Base-by-base conservation (phyloP, 2,113 vertebrate species). In the Malurus melanocephalus region DNA sequence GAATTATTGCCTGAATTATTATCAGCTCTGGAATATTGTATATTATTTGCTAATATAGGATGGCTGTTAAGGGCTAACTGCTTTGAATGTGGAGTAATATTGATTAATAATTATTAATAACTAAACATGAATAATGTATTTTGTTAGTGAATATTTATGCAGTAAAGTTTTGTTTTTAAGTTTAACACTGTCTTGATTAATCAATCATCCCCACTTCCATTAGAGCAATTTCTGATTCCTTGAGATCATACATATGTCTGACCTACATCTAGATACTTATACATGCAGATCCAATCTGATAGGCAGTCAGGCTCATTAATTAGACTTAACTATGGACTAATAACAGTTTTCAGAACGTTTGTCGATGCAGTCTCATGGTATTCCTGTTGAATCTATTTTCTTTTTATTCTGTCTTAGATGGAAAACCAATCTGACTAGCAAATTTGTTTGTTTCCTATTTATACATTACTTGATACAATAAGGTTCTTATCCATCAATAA, bases 131-230 rank as follows among this genome's bases (percentile, higher is more conserved):
- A 7, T 20, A 80, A 75, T 81, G 59, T 88, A 71, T 84, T 87
- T 72, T 95, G 61, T 81, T 80, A 60, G 33, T 67, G 9, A 74
- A 35, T 88, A 86, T 86, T 38, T 89, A 48, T 87, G 13, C 66
- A 95, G 88, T 95, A 95, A 95, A 95, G 62, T 67, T 80, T 84
- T 88, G 51, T 1, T 94, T 90, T 57, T 78, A 85, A 87, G 74
- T 91, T 89, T 87, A 35, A 92, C 90, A 68, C 28, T 81, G 74
- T 65, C 53, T 73, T 79, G 66, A 55, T 93, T 61, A 42, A 95
- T 94, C 53, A 65, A 30, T 92, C 2, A 7, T 85, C 43, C 13
- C 40, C 27, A 17, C 8, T 83, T 80, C 11, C 0, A 0, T 42
- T 30, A 27, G 1, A 61, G 45, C 19, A 65, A n/a, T 42, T 75